Percentiles rank a stretch among this genome's conserved stretches.
phyloP scores from a whole-genome alignment of 2,797 vertebrate species.

The Pangasius larnaudii region DNA sequence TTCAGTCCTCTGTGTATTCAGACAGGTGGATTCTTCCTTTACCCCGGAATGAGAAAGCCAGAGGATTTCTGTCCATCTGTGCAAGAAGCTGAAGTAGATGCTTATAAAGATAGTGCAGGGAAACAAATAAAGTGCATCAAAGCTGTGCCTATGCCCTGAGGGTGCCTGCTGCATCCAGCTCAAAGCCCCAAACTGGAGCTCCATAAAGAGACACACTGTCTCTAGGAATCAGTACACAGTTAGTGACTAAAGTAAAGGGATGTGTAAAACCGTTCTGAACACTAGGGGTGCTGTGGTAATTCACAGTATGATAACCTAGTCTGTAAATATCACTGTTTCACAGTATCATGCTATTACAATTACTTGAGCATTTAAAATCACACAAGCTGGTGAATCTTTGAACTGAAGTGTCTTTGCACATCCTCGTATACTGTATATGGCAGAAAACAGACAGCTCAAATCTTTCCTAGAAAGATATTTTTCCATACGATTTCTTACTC shows the following conservation, averaged over 20 bases:
- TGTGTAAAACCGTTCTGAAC: neutral
- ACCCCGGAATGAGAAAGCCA: slow-evolving; percentile 20
- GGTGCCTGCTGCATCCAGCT: slow-evolving; percentile 13
- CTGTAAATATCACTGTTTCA: neutral
- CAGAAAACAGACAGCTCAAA: neutral
- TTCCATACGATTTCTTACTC: neutral
- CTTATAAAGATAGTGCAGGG: neutral
- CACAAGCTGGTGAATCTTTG: neutral
- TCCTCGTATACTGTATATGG: too few relatives aligned
- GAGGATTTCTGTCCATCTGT: slow-evolving; percentile 36
- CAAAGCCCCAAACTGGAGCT: slow-evolving; percentile 12
- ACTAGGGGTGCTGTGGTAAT: neutral
- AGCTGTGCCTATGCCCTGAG: slow-evolving; percentile 23
- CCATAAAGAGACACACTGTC: neutral
- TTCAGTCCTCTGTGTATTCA: slow-evolving; percentile 32
- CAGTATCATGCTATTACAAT: neutral
- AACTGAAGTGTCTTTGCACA: too few relatives aligned
- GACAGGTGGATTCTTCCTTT: slow-evolving; percentile 33
- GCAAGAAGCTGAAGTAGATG: slow-evolving; percentile 24
- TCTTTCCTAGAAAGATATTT: neutral
- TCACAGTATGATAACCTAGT: neutral
- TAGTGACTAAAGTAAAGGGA: neutral
- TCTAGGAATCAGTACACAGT: slow-evolving; percentile 7
- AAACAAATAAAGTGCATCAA: slow-evolving; percentile 36
- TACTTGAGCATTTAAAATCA: neutral